Base-by-base conservation (phyloP, 2,888 invertebrate genomes). In the Drosophila testacea region DNA sequence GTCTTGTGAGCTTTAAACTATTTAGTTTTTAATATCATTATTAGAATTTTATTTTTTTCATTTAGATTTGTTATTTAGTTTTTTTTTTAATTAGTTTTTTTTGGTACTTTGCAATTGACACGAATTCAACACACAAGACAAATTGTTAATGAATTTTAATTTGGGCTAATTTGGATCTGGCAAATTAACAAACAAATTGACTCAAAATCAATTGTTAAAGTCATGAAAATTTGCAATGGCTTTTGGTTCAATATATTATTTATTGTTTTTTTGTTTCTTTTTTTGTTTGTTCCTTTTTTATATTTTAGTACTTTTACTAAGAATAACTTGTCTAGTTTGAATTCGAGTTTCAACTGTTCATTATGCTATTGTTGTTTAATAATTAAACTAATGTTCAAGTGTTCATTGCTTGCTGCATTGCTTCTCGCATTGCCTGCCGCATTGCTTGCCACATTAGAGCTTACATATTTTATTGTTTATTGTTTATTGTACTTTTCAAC, bases 181-280 rank as follows among this genome's bases (percentile, higher is more conserved):
- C 85, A 74, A 84, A 84, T 81, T 82, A 60, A 62, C 69, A 87
- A 81, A 44, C 55, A 69, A 81, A 81, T 81, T 84, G 74, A 81
- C 55, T 42, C 3, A 62, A 84, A 84, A 84, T 75, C 88, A 81
- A 87, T 88, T 54, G 60, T 69, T 59, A 4, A 57, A 48, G 74
- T 64, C 52, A 44, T 60, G 69, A 63, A 87, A 87, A 74, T 69
- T 85, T 79, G 79, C 86, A 54, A 71, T 66, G 46, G 30, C 44
- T 61, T 41, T 41, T 32, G 27, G 16, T 16, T 41, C 11, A 16
- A 13, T 52, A 6, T 47, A 39, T 42, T 39, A 38, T 39, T 7
- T 47, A 4, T 36, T 42, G 41, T 16, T 44, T 50, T 34, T 46
- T 41, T 39, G 16, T 34, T 42, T 36, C 39, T 61, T 9, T 11